Conservation (phyloP, 1,140 invertebrate genomes). For the Pygmarrhopalites habei region DNA sequence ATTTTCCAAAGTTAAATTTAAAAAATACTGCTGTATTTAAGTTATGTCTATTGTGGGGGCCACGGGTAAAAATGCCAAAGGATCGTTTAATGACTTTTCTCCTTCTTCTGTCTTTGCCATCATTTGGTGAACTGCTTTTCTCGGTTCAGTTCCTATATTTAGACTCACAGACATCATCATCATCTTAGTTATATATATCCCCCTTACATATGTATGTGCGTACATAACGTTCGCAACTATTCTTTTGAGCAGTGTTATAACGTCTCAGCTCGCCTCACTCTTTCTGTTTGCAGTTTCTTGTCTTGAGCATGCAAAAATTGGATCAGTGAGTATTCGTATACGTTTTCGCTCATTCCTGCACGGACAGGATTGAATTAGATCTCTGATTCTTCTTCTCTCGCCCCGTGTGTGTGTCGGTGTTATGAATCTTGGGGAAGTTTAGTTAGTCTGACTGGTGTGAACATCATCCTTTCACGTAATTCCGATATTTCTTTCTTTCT, state of each 20-base stretch:
- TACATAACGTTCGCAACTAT: not conserved
- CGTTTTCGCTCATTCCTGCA: not conserved
- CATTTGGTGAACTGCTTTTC: not conserved
- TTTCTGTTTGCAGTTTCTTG: not conserved
- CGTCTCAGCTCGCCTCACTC: not conserved
- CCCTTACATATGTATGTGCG: too few species aligned
- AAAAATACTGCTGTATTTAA: too few species aligned
- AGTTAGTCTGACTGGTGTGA: not conserved
- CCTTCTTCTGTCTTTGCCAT: not conserved
- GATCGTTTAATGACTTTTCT: constrained; percentile 1
- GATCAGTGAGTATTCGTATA: not conserved
- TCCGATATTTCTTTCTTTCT: not conserved
- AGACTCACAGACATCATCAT: not conserved
- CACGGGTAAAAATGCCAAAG: too few species aligned
- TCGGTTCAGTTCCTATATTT: constrained; percentile 5
- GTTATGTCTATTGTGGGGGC: too few species aligned
- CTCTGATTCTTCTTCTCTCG: not conserved
- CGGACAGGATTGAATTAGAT: not conserved
- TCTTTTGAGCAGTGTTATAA: not conserved
- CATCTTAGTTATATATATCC: too few species aligned
- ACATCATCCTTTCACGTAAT: not conserved
- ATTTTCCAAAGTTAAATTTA: too few species aligned
- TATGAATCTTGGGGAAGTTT: not conserved
- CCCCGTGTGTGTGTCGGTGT: not conserved
- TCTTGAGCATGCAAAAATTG: not conserved